Conservation (phyloP, 2,888 invertebrate genomes). For the Phortica magna region DNA sequence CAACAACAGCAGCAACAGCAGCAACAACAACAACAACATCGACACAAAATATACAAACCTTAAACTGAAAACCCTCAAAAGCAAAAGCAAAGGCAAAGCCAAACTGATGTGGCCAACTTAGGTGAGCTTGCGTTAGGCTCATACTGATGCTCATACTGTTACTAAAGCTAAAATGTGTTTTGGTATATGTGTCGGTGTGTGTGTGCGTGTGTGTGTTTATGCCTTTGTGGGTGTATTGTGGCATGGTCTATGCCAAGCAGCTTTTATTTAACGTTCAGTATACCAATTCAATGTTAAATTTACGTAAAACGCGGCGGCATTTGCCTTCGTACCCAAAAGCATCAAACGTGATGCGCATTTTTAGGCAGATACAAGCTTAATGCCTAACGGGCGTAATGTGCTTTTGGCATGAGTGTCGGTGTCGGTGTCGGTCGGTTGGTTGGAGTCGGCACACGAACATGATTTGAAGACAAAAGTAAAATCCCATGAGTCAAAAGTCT, state of each 20-base stretch:
- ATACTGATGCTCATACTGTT: no score
- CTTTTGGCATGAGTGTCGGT: background rate
- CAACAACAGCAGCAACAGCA: background rate
- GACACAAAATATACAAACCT: background rate
- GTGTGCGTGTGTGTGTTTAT: background rate
- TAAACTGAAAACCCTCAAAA: background rate
- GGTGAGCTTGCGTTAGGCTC: no score
- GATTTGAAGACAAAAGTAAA: no score
- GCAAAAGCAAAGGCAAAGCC: background rate
- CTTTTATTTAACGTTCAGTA: slow-evolving; percentile 50
- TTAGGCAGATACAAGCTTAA: slow-evolving; percentile 56
- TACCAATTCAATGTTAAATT: slow-evolving; percentile 8
- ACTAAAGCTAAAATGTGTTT: no score
- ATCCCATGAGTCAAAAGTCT: no score
- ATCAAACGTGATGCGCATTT: slow-evolving; percentile 71
- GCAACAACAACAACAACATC: background rate
- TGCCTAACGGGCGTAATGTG: slow-evolving; percentile 12
- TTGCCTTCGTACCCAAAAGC: slow-evolving; percentile 53
- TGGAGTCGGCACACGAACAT: no score
- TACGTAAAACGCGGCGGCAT: slow-evolving; percentile 34
- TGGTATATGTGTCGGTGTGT: no score
- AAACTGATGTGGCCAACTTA: no score
- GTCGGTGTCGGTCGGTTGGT: no score
- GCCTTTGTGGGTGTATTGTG: background rate
- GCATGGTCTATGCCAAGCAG: background rate